These are phyloP conservation scores for Nephrotoma flavescens DNA, from an alignment of 2,888 invertebrate species.

Conservation along the genomic window DNA sequence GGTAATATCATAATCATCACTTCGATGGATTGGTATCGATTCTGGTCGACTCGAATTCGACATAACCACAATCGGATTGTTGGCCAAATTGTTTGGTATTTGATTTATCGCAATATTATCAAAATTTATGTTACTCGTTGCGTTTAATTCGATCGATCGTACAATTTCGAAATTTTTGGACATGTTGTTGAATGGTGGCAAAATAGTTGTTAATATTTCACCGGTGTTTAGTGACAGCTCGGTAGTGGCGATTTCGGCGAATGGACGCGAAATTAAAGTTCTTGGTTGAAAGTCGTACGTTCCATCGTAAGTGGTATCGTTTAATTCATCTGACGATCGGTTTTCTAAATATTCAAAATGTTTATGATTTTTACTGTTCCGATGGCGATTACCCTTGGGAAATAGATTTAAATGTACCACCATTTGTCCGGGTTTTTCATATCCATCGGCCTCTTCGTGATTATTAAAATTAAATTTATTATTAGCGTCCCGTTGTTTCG, in stretches of 20 bases:
- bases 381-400: conserved; percentile 32
- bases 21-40: neutral
- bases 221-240: neutral
- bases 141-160: neutral
- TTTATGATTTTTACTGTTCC: neutral
- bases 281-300: neutral
- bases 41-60: neutral
- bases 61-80: neutral
- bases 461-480: neutral
- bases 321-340: neutral
- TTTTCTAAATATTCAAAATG: neutral
- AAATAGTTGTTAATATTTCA: neutral
- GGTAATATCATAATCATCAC: neutral
- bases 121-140: neutral
- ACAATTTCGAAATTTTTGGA: neutral
- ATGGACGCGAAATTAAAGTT: neutral
- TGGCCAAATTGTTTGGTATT: neutral
- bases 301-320: neutral
- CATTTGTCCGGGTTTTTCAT: conserved; percentile 38
- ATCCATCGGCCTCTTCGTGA: neutral
- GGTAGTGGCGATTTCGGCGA: neutral
- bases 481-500: neutral
- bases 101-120: neutral
- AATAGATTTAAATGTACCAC: conserved; percentile 50
- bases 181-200: neutral